phyloP scores from a whole-genome alignment of 2,888 invertebrate genomes.

The Lithophane socia region DNA sequence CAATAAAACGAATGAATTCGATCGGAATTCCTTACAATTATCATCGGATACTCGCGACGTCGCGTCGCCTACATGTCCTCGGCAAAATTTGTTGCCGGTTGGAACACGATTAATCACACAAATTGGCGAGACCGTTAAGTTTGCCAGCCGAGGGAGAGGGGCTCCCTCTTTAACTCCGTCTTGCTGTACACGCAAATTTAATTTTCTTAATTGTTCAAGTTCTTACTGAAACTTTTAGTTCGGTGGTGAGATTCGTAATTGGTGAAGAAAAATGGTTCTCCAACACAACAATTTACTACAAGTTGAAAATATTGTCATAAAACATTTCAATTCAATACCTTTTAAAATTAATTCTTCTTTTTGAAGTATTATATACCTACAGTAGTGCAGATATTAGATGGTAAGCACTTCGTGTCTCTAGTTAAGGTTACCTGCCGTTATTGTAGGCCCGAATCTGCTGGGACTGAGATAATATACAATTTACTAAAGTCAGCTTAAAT shows the following conservation, averaged over 20 bases:
- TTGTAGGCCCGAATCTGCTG: not conserved
- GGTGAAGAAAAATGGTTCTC: conserved; percentile 20
- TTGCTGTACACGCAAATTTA: conserved; percentile 50
- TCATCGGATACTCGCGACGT: conserved; percentile 16
- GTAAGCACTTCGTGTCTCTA: not conserved
- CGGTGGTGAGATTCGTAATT: conserved; percentile 17
- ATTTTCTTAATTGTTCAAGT: conserved; percentile 53
- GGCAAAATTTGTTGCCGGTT: conserved; percentile 41
- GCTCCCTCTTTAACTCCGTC: conserved; percentile 9
- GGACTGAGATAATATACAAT: not conserved
- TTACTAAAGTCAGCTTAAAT: not conserved
- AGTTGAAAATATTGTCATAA: not conserved
- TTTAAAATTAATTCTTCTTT: not conserved
- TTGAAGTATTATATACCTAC: not conserved
- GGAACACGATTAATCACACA: conserved; percentile 66
- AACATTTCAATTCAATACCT: not conserved
- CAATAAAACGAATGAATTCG: conserved; percentile 27
- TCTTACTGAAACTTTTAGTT: conserved; percentile 25
- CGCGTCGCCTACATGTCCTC: conserved; percentile 32
- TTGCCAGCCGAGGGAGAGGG: conserved; percentile 19
- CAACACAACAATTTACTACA: not conserved
- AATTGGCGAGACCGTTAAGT: conserved; percentile 62
- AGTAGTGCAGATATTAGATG: not conserved
- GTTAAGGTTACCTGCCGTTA: not conserved
- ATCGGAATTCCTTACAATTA: conserved; percentile 23